phyloP scores from a whole-genome alignment of 1,140 invertebrate species.

The Microplitis mediator region DNA sequence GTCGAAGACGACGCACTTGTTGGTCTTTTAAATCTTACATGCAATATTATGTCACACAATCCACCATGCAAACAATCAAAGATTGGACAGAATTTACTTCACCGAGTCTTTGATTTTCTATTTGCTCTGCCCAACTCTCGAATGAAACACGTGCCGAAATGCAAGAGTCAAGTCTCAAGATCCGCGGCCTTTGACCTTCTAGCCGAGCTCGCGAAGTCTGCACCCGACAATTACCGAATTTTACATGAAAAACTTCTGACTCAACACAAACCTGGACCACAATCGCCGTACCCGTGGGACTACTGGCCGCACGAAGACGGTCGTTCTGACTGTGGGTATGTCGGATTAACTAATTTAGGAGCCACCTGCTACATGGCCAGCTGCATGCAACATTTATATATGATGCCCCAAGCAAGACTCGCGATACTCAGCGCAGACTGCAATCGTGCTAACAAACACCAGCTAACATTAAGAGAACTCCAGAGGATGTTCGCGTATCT shows the following conservation, averaged over 20 bases:
- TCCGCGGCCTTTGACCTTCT: slow-evolving; percentile 89
- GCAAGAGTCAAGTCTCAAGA: slow-evolving; percentile 86
- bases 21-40: slow-evolving; percentile 84
- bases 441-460: slow-evolving; percentile 75
- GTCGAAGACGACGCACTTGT: slow-evolving; percentile 89
- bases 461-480: slow-evolving; percentile 81
- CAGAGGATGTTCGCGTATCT: slow-evolving; percentile 96
- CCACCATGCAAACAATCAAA: slow-evolving; percentile 83
- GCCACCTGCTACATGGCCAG: slow-evolving; percentile 98
- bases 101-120: slow-evolving; percentile 83
- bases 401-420: slow-evolving; percentile 90
- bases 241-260: slow-evolving; percentile 81
- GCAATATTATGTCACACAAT: slow-evolving; percentile 86
- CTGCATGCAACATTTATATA: slow-evolving; percentile 94
- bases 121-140: slow-evolving; percentile 88
- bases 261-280: slow-evolving; percentile 85
- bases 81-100: slow-evolving; percentile 75
- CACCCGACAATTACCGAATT: slow-evolving; percentile 84
- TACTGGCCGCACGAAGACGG: slow-evolving; percentile 97
- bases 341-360: slow-evolving; percentile 91
- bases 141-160: slow-evolving; percentile 86
- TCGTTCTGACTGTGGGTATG: slow-evolving; percentile 90
- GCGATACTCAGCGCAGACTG: slow-evolving; percentile 78
- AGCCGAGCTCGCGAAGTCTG: slow-evolving; percentile 83
- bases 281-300: slow-evolving; percentile 91